Base-by-base conservation (phyloP, 2,888 invertebrate genomes). In the Folsomia manolachei region DNA sequence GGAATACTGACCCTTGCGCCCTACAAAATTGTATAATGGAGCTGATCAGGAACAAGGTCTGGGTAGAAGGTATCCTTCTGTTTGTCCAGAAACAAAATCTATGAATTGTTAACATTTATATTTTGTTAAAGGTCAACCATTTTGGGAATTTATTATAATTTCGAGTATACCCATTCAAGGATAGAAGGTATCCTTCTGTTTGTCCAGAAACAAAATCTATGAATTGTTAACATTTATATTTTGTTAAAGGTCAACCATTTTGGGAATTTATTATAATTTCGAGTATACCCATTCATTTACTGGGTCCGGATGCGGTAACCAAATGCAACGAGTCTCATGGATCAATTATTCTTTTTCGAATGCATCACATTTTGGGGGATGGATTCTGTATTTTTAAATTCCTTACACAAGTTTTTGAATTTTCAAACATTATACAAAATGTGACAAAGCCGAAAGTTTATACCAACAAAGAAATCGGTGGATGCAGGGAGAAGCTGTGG, bases 291-390 rank as follows among this genome's bases (percentile, higher is more conserved):
- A 21, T 4, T 4, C 4, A 18, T 7, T 19, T 19, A 14, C 7
- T 56, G 56, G n/a, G 56, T 56, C 21, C 56, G 4, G 56, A 56
- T 56, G 7, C 21, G 7, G 4, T 7, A 7, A 56, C 4, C 7
- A 56, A 56, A 19, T 56, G 56, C n/a, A 18, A 18, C 7, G 19
- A 56, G n/a, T 7, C 4, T 14, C 19, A 14, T 14, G 56, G 56
- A 18, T 56, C 56, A 7, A 21, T 56, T n/a, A 4, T 56, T 19
- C 18, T 56, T 4, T 56, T 56, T 56, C 7, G 56, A 56, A 56
- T 56, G 56, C 56, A 56, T n/a, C 56, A 56, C 21, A 18, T 56
- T 56, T 56, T 56, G n/a, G 56, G 56, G 11, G 56, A 56, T 56
- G 56, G 56, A 56, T 14, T 56, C n/a, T 56, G 56, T 21, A 21